Percentiles rank a stretch among this genome's conserved stretches.
These are phyloP conservation scores for Alloscopus bannaensis DNA, from an alignment of 2,888 invertebrate genomes.

Conservation along the genomic window DNA sequence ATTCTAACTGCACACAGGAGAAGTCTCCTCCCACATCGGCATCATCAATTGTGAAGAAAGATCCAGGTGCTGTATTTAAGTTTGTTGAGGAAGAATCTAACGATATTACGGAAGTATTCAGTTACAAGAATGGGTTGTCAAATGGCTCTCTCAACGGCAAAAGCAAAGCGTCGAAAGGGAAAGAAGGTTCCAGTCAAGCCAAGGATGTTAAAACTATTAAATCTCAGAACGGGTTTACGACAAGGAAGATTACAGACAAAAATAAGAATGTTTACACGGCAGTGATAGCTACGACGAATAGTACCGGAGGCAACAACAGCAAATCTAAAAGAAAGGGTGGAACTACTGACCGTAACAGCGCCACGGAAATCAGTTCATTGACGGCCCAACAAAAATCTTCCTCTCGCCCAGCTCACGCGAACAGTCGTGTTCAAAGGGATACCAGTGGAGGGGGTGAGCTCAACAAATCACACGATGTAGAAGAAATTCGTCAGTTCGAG, in stretches of 20 bases:
- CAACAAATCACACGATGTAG: constrained; percentile 29
- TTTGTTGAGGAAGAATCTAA: constrained; percentile 61
- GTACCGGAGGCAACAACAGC: neutral
- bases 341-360: constrained; percentile 1
- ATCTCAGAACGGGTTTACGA: constrained; percentile 30
- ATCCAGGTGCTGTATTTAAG: constrained; percentile 75
- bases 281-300: constrained; percentile 16
- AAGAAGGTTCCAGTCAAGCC: constrained; percentile 13
- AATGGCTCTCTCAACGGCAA: constrained; percentile 26
- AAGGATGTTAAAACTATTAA: neutral
- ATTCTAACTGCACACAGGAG: constrained; percentile 3
- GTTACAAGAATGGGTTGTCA: constrained; percentile 43
- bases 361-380: neutral
- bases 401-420: constrained; percentile 9
- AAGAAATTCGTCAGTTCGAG: constrained; percentile 60
- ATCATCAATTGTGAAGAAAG: constrained; percentile 66
- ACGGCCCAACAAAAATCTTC: constrained; percentile 2
- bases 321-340: constrained; percentile 14
- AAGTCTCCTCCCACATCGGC: constrained; percentile 76
- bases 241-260: constrained; percentile 48
- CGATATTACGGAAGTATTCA: constrained; percentile 35
- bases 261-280: constrained; percentile 47
- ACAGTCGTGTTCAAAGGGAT: constrained; percentile 16
- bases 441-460: constrained; percentile 32
- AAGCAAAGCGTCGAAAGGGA: constrained; percentile 27